A percentile compares a stretch with the other conserved stretches of the same genome.
Evolutionary conservation across 2,888 invertebrate species (phyloP).

Genomic region (Melanargia galathea): DNA sequence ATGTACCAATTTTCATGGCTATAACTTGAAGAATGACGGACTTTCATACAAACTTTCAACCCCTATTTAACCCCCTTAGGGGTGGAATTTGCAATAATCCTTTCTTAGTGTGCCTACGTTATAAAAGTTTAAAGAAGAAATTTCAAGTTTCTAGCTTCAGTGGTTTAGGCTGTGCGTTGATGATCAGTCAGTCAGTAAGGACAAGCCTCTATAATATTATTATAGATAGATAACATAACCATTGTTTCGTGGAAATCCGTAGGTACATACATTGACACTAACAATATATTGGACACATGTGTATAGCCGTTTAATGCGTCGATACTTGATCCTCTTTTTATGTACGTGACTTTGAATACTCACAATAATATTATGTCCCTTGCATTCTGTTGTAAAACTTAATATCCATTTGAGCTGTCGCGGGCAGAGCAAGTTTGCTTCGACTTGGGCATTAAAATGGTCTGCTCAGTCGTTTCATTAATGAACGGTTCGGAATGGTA

Average conservation of each 20-base stretch:
- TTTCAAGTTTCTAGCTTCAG: no score
- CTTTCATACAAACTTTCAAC: no score
- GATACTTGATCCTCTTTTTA: constrained; percentile 15
- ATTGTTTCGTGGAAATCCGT: constrained; percentile 76
- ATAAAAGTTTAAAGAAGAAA: no score
- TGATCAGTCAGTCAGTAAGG: no score
- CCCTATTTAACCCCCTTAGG: no score
- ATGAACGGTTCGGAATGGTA: not conserved
- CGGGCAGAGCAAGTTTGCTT: not conserved
- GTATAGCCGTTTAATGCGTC: constrained; percentile 33
- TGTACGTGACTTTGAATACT: constrained; percentile 25
- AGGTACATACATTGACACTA: constrained; percentile 65
- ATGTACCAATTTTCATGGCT: no score
- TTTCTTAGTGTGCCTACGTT: no score
- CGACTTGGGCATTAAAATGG: not conserved
- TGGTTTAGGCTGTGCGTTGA: no score
- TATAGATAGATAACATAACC: constrained; percentile 46
- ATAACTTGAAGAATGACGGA: no score
- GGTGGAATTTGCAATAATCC: no score
- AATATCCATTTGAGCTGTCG: not conserved
- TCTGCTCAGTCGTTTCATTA: no score
- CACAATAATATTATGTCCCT: not conserved
- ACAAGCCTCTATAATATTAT: no score
- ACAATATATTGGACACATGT: constrained; percentile 55
- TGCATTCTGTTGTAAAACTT: constrained; percentile 1